Base-by-base conservation (phyloP, 2,888 invertebrate genomes). In the Norana najaformis region DNA sequence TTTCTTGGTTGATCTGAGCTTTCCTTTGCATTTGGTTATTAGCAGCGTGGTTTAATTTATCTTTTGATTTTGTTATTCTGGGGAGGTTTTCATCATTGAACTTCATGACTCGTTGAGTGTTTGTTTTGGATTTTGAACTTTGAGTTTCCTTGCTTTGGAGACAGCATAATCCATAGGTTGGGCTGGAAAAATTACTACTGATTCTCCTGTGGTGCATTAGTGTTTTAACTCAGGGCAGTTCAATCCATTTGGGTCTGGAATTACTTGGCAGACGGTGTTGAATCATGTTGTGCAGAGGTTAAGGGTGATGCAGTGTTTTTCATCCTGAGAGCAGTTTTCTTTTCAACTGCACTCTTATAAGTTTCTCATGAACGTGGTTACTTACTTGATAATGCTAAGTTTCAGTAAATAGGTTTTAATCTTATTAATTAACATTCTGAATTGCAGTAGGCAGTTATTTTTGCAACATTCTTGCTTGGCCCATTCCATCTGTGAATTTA, bases 341-440 rank as follows among this genome's bases (percentile, higher is more conserved):
- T 69, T 69, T 69, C n/a, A n/a, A 8, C 69, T 69, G 69, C 69
- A n/a, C 69, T 69, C 69, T 69, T 69, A 47, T 69, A 69, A n/a
- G n/a, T 69, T 4, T 69, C n/a, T 69, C 69, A 69, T 69, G 69
- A 69, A 69, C n/a, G 47, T 47, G 47, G 23, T 47, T 23, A 69
- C 69, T 47, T 23, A 69, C 69, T n/a, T 69, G 69, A 69, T n/a
- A n/a, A 69, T 69, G 69, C 69, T 69, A 69, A 69, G 69, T 69
- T 69, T 69, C 69, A n/a, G 30, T 69, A 69, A 69, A 69, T 69
- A 69, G 69, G 69, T 69, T 69, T 69, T n/a, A 69, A 69, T 69
- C 69, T 69, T 69, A 30, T 69, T 69, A 69, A 69, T 69, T 69
- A 69, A 69, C 69, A 69, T 30, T 69, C 69, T 69, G 30, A 69